Percentiles rank a stretch among this genome's conserved stretches.
phyloP scores from a whole-genome alignment of 2,113 vertebrate species.

The Excalfactoria chinensis region DNA sequence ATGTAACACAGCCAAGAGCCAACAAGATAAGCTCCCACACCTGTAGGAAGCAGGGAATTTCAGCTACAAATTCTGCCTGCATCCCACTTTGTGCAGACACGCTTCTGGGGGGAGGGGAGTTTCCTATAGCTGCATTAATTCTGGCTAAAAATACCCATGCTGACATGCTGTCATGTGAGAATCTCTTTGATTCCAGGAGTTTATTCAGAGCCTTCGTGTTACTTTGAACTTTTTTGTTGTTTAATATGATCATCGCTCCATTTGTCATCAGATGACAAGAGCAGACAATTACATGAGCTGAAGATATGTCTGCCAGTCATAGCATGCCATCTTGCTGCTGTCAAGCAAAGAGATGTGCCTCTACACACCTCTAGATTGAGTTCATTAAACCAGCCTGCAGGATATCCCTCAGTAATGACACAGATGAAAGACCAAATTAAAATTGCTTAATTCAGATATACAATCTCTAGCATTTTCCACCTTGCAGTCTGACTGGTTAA shows the following conservation, averaged over 20 bases:
- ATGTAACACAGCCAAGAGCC: neutral
- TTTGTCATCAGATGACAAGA: slow-evolving; percentile 61
- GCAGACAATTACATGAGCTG: slow-evolving; percentile 57
- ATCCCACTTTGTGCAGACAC: neutral
- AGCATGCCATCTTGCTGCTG: slow-evolving; percentile 68
- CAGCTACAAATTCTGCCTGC: slow-evolving; percentile 55
- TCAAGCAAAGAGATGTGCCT: slow-evolving; percentile 66
- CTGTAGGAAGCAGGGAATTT: slow-evolving; percentile 35
- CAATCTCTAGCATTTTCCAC: slow-evolving; percentile 68
- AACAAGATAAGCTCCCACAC: neutral
- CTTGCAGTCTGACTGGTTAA: slow-evolving; percentile 67
- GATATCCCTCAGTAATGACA: slow-evolving; percentile 56
- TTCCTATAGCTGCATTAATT: slow-evolving; percentile 71
- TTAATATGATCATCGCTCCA: slow-evolving; percentile 68
- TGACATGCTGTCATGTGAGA: slow-evolving; percentile 70
- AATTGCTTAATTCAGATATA: slow-evolving; percentile 60
- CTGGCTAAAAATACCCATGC: slow-evolving; percentile 67
- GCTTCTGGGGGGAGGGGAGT: slow-evolving; percentile 64
- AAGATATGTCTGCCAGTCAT: slow-evolving; percentile 70
- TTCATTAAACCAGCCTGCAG: slow-evolving; percentile 70
- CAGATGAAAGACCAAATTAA: slow-evolving; percentile 69
- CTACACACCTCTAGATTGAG: slow-evolving; percentile 59
- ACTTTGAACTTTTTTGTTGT: slow-evolving; percentile 75
- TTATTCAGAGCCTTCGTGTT: slow-evolving; percentile 66
- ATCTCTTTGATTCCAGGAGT: slow-evolving; percentile 69